These are phyloP conservation scores for Pelodytes ibericus DNA, from an alignment of 2,797 vertebrate species.

Conservation along the genomic window DNA sequence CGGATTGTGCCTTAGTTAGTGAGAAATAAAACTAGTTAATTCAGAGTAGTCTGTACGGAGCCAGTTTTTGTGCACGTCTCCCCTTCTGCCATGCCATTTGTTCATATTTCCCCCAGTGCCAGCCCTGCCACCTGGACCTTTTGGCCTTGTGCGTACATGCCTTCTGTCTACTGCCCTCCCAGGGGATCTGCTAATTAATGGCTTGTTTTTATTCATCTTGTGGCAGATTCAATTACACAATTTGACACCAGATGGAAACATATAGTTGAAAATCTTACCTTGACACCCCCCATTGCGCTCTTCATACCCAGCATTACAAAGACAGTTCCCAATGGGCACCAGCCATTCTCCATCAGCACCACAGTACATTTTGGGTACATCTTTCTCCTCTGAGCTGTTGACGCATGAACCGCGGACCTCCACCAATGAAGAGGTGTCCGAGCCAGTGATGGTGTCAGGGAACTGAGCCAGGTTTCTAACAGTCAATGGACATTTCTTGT, in stretches of 20 bases:
- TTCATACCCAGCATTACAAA: slow-evolving; percentile 94
- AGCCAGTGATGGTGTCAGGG: slow-evolving; percentile 93
- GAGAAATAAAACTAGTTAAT: slow-evolving; percentile 18
- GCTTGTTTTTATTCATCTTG: slow-evolving; percentile 76
- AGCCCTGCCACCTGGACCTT: slow-evolving; percentile 74
- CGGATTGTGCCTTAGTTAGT: background rate
- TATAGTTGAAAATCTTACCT: slow-evolving; percentile 78
- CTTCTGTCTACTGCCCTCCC: slow-evolving; percentile 78
- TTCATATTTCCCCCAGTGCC: slow-evolving; percentile 56
- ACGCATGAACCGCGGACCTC: slow-evolving; percentile 96
- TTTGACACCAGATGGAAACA: slow-evolving; percentile 67
- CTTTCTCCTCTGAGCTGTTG: slow-evolving; percentile 95
- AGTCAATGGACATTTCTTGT: slow-evolving; percentile 92
- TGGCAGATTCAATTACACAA: slow-evolving; percentile 78
- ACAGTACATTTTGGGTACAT: slow-evolving; percentile 98
- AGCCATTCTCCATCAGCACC: slow-evolving; percentile 97
- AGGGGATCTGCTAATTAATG: slow-evolving; percentile 80
- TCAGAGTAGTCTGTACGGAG: slow-evolving; percentile 25
- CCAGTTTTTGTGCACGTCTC: slow-evolving; percentile 34
- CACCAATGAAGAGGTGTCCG: slow-evolving; percentile 94
- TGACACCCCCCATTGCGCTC: slow-evolving; percentile 90
- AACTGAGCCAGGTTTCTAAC: slow-evolving; percentile 94
- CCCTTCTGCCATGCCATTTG: slow-evolving; percentile 55
- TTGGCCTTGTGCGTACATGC: slow-evolving; percentile 74
- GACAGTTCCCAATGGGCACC: slow-evolving; percentile 96